Conservation (phyloP, 2,888 invertebrate genomes). For the Anoplius nigerrimus region DNA sequence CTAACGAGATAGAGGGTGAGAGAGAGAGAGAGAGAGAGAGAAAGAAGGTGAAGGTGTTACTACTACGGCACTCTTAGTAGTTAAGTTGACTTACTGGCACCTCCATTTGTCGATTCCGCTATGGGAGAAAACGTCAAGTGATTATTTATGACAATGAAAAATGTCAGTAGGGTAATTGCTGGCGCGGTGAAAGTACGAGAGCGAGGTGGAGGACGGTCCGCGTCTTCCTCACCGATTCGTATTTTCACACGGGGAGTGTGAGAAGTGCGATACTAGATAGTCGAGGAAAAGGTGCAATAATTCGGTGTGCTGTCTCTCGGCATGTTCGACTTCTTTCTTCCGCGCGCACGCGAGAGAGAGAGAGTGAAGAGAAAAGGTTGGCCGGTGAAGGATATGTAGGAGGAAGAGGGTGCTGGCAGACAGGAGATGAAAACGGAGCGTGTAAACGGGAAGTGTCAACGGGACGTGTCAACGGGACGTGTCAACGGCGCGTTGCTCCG, state of each 20-base stretch:
- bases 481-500: slow-evolving; percentile 53
- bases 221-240: slow-evolving; percentile 60
- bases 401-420: slow-evolving; percentile 19
- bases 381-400: slow-evolving; percentile 8
- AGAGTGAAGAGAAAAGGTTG: slow-evolving; percentile 25
- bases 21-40: not conserved
- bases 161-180: slow-evolving; percentile 1
- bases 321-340: slow-evolving; percentile 35
- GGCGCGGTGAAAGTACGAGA: slow-evolving; percentile 59
- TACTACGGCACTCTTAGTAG: slow-evolving; percentile 71
- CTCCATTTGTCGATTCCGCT: slow-evolving; percentile 87
- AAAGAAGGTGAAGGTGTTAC: slow-evolving; percentile 45
- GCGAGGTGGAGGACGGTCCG: slow-evolving; percentile 27
- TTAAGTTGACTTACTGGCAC: slow-evolving; percentile 78
- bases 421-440: slow-evolving; percentile 9
- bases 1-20: not conserved
- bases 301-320: slow-evolving; percentile 57
- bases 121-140: slow-evolving; percentile 74
- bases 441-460: slow-evolving; percentile 46
- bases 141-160: slow-evolving; percentile 71
- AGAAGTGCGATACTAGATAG: slow-evolving; percentile 57
- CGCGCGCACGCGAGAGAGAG: slow-evolving; percentile 41
- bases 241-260: slow-evolving; percentile 55
- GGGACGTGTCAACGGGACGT: slow-evolving; percentile 50
- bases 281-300: slow-evolving; percentile 59